Conservation (phyloP, 2,113 vertebrate species). For the Oncorhynchus kisutch region DNA sequence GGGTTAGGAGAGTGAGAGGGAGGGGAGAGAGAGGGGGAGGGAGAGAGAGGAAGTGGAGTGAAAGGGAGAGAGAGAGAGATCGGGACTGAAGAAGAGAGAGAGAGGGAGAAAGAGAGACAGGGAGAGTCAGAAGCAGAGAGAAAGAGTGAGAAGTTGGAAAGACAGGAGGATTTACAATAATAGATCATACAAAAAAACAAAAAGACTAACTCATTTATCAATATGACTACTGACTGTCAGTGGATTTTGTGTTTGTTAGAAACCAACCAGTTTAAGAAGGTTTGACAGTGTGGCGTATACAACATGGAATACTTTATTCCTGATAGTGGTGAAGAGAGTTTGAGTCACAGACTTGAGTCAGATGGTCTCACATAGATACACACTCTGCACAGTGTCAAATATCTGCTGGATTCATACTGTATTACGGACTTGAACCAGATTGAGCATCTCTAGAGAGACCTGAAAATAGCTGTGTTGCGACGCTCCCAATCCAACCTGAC, state of each 20-base stretch:
- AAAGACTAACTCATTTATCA: neutral
- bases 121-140: too few relatives aligned
- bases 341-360: slow-evolving; percentile 12
- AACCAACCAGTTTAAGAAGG: slow-evolving; percentile 33
- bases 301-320: slow-evolving; percentile 22
- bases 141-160: slow-evolving; percentile 10
- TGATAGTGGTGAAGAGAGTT: neutral
- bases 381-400: neutral
- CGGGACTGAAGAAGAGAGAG: too few relatives aligned
- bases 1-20: too few relatives aligned
- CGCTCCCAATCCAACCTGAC: too few relatives aligned
- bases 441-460: too few relatives aligned
- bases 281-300: slow-evolving; percentile 12
- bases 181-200: too few relatives aligned
- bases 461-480: too few relatives aligned
- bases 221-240: slow-evolving; percentile 13
- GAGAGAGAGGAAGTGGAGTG: too few relatives aligned
- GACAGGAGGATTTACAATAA: neutral
- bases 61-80: too few relatives aligned
- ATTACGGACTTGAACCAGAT: neutral
- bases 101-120: too few relatives aligned
- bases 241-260: slow-evolving; percentile 11
- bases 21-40: too few relatives aligned
- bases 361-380: neutral
- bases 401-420: neutral